Conservation (phyloP, 2,797 vertebrate genomes). For the Hemibagrus guttatus region DNA sequence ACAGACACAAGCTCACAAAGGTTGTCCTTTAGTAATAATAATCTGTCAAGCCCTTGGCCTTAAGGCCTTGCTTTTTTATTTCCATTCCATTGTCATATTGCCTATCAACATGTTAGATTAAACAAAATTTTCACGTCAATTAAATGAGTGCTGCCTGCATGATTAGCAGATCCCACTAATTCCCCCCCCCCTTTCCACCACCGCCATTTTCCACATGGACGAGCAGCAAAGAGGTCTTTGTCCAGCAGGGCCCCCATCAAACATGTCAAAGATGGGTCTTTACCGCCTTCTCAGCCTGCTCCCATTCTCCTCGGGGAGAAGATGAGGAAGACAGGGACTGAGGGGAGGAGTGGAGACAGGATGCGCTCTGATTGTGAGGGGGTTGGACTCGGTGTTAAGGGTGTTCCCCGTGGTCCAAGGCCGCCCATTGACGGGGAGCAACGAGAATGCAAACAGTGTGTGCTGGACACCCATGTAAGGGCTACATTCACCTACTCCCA, state of each 20-base stretch:
- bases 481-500: slow-evolving; percentile 53
- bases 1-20: slow-evolving; percentile 66
- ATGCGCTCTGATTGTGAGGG: slow-evolving; percentile 4
- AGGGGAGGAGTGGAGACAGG: slow-evolving; percentile 38
- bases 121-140: slow-evolving; percentile 81
- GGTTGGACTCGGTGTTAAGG: slow-evolving; percentile 47
- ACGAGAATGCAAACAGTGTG: slow-evolving; percentile 50
- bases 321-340: slow-evolving; percentile 31
- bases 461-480: slow-evolving; percentile 25
- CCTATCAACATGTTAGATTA: slow-evolving; percentile 76
- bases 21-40: slow-evolving; percentile 64
- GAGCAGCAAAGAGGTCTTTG: slow-evolving; percentile 79
- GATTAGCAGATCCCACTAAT: slow-evolving; percentile 82
- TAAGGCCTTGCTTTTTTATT: slow-evolving; percentile 52
- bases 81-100: slow-evolving; percentile 66
- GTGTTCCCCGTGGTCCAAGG: slow-evolving; percentile 22
- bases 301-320: slow-evolving; percentile 57
- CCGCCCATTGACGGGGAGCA: slow-evolving; percentile 44
- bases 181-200: slow-evolving; percentile 63
- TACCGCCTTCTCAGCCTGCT: slow-evolving; percentile 60
- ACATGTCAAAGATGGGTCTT: slow-evolving; percentile 73
- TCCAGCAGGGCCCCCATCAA: slow-evolving; percentile 68
- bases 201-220: slow-evolving; percentile 82
- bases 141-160: slow-evolving; percentile 78
- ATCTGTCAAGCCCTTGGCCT: slow-evolving; percentile 66